Evolutionary conservation across 1,140 invertebrate species (phyloP).

Genomic region (Fopius arisanus): DNA sequence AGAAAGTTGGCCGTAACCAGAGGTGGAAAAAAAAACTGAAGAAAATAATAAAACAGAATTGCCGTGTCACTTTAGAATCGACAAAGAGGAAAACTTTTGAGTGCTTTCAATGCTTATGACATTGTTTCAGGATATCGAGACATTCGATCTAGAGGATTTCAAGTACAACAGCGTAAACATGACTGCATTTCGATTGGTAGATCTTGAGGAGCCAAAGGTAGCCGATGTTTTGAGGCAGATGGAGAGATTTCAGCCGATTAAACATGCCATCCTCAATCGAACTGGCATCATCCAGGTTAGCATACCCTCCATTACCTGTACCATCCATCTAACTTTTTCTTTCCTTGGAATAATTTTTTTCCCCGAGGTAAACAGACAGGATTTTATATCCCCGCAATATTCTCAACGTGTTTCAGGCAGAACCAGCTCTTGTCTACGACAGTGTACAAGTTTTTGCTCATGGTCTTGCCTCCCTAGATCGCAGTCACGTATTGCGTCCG

Average conservation of each 20-base stretch:
- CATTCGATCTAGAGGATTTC: slow-evolving; percentile 92
- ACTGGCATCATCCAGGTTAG: slow-evolving; percentile 77
- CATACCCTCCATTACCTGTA: slow-evolving; percentile 1
- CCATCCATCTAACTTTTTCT: no score
- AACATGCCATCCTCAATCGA: slow-evolving; percentile 79
- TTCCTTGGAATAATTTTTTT: no score
- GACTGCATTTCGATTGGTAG: slow-evolving; percentile 88
- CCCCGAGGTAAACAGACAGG: no score
- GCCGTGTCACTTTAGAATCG: background rate
- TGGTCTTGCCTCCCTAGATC: slow-evolving; percentile 78
- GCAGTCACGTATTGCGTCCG: slow-evolving; percentile 71
- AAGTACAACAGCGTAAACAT: slow-evolving; percentile 95
- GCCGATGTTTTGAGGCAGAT: slow-evolving; percentile 82
- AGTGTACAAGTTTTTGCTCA: slow-evolving; percentile 88
- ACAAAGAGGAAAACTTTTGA: background rate
- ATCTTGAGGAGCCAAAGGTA: slow-evolving; percentile 79
- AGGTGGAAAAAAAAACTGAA: background rate
- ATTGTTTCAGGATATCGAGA: slow-evolving; percentile 80
- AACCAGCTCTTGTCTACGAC: slow-evolving; percentile 91
- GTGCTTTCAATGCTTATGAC: background rate
- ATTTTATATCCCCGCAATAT: background rate
- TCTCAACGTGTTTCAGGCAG: slow-evolving; percentile 73
- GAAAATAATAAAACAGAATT: background rate
- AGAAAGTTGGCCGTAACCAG: background rate
- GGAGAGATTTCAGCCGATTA: slow-evolving; percentile 87